Conservation (phyloP, 2,888 invertebrate species). For the Sipha maydis region DNA sequence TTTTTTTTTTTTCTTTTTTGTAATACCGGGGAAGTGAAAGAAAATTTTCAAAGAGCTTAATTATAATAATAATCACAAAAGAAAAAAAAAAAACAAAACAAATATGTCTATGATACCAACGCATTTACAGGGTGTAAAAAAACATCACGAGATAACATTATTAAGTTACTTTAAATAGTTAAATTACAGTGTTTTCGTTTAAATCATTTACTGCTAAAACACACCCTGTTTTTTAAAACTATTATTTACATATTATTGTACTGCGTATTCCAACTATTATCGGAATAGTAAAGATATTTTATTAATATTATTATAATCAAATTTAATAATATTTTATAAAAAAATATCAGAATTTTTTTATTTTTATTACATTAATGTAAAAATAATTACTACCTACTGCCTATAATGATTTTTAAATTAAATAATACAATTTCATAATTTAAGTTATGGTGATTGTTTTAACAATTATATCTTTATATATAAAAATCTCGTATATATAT, state of each 20-base stretch:
- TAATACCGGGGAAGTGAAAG: not conserved
- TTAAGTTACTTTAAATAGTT: constrained; percentile 6
- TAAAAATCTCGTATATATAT: no score
- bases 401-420: constrained; percentile 25
- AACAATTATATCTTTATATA: not conserved
- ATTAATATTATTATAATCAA: not conserved
- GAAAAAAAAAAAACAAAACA: constrained; percentile 1
- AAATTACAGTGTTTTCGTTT: constrained; percentile 33
- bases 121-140: constrained; percentile 53
- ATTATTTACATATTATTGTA: constrained; percentile 13
- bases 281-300: constrained; percentile 17
- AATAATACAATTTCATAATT: not conserved
- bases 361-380: constrained; percentile 9
- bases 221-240: constrained; percentile 19
- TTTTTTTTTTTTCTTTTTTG: constrained; percentile 17
- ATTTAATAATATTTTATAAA: not conserved
- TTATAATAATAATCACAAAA: not conserved
- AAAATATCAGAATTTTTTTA: not conserved
- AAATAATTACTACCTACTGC: constrained; percentile 49
- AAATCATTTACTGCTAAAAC: constrained; percentile 3
- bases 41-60: constrained; percentile 37
- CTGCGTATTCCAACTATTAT: not conserved
- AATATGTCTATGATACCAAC: not conserved
- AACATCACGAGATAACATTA: constrained; percentile 13
- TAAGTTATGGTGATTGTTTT: not conserved